Percentiles rank a stretch among this genome's conserved stretches.
These are phyloP conservation scores for Toxonevra muliebris DNA, from an alignment of 2,888 invertebrate species.

Conservation along the genomic window DNA sequence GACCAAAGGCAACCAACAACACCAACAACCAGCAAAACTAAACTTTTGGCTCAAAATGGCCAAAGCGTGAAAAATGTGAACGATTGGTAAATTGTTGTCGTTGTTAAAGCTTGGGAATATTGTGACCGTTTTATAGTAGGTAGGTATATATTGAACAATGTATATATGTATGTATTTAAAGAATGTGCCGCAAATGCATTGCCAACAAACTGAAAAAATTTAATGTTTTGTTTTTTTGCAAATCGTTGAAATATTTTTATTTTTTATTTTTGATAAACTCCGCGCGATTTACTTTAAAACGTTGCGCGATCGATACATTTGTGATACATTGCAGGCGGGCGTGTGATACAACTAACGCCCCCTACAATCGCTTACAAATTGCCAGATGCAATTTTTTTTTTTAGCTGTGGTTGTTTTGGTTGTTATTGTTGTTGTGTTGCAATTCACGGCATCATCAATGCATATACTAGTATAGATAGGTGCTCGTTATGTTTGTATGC, in stretches of 20 bases:
- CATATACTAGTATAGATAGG: no score
- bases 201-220: constrained; percentile 10
- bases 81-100: constrained; percentile 54
- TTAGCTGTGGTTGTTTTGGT: background rate
- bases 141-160: constrained; percentile 27
- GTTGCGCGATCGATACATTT: constrained; percentile 25
- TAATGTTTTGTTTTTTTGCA: constrained; percentile 40
- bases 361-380: constrained; percentile 2
- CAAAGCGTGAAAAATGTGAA: constrained; percentile 55
- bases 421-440: constrained; percentile 9
- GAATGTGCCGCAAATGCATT: constrained; percentile 48
- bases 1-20: constrained; percentile 32
- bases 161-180: constrained; percentile 9
- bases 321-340: constrained; percentile 42
- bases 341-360: constrained; percentile 44
- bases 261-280: constrained; percentile 33
- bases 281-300: constrained; percentile 50
- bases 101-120: constrained; percentile 29
- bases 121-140: constrained; percentile 26
- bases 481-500: background rate
- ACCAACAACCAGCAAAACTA: constrained; percentile 16
- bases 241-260: constrained; percentile 53
- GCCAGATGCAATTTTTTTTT: constrained; percentile 8
- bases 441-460: no score
- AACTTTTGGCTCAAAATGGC: constrained; percentile 30